These are phyloP conservation scores for Melanostoma scalare DNA, from an alignment of 2,888 invertebrate genomes.

Conservation along the genomic window DNA sequence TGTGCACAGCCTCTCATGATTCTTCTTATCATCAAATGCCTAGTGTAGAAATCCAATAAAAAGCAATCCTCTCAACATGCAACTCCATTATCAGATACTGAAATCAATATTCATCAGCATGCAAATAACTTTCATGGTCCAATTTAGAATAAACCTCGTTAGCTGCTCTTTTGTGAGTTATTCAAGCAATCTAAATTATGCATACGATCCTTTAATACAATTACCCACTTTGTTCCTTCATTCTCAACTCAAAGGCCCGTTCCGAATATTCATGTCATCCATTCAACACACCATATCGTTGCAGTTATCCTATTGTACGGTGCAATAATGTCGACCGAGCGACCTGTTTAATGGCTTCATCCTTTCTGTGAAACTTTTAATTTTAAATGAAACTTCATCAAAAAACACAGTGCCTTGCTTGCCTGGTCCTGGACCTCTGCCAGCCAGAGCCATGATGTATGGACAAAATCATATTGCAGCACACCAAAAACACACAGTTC, in stretches of 20 bases:
- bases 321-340: slow-evolving; percentile 33
- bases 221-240: slow-evolving; percentile 22
- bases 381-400: slow-evolving; percentile 62
- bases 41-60: no score
- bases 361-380: slow-evolving; percentile 63
- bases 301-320: slow-evolving; percentile 28
- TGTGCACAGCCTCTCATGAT: no score
- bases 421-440: slow-evolving; percentile 40
- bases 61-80: no score
- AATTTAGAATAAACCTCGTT: background rate
- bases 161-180: slow-evolving; percentile 24
- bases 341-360: slow-evolving; percentile 52
- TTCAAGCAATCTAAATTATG: slow-evolving; percentile 37
- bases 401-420: slow-evolving; percentile 15
- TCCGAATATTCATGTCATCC: slow-evolving; percentile 39
- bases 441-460: slow-evolving; percentile 46
- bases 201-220: slow-evolving; percentile 36
- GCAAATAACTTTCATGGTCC: slow-evolving; percentile 9
- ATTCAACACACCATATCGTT: slow-evolving; percentile 16
- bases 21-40: no score
- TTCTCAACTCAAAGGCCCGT: background rate
- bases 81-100: background rate
- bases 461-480: slow-evolving; percentile 46
- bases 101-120: slow-evolving; percentile 20
- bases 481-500: slow-evolving; percentile 4